phyloP scores from a whole-genome alignment of 2,888 invertebrate genomes.

The Mythimna pallens region DNA sequence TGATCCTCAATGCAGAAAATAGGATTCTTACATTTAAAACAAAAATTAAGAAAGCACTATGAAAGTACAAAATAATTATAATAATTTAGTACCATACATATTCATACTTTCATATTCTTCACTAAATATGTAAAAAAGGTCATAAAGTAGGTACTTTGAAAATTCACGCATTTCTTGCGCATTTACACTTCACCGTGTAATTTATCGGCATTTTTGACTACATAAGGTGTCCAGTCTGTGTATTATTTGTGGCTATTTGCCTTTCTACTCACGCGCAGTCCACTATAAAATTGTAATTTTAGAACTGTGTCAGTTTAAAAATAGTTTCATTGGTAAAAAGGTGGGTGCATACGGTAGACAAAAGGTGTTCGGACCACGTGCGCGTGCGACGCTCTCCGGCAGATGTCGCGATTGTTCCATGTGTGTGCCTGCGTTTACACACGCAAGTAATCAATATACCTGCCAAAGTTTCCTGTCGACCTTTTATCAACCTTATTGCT shows the following conservation, averaged over 20 bases:
- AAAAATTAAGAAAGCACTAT: too few species aligned
- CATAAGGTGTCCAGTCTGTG: slow-evolving; percentile 12
- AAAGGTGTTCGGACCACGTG: slow-evolving; percentile 88
- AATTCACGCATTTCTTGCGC: neutral
- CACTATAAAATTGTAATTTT: slow-evolving; percentile 67
- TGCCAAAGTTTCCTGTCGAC: neutral
- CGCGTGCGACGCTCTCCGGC: slow-evolving; percentile 79
- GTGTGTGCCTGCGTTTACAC: slow-evolving; percentile 40
- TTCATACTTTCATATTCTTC: too few species aligned
- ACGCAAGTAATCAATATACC: slow-evolving; percentile 40
- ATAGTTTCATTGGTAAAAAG: slow-evolving; percentile 83
- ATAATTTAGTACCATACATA: too few species aligned
- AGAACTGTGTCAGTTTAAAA: slow-evolving; percentile 83
- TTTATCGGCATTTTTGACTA: slow-evolving; percentile 15
- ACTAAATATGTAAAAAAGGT: neutral
- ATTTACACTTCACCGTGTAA: slow-evolving; percentile 15
- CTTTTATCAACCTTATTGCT: neutral
- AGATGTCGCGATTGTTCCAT: slow-evolving; percentile 75
- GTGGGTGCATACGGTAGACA: slow-evolving; percentile 80
- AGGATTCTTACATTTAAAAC: too few species aligned
- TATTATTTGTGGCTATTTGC: slow-evolving; percentile 30
- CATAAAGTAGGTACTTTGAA: slow-evolving; percentile 2
- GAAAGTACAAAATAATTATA: too few species aligned
- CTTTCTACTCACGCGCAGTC: slow-evolving; percentile 44
- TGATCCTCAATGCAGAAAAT: too few species aligned